Evolutionary conservation across 2,113 vertebrate genomes (phyloP).

Genomic region (Muntiacus muntjak): DNA sequence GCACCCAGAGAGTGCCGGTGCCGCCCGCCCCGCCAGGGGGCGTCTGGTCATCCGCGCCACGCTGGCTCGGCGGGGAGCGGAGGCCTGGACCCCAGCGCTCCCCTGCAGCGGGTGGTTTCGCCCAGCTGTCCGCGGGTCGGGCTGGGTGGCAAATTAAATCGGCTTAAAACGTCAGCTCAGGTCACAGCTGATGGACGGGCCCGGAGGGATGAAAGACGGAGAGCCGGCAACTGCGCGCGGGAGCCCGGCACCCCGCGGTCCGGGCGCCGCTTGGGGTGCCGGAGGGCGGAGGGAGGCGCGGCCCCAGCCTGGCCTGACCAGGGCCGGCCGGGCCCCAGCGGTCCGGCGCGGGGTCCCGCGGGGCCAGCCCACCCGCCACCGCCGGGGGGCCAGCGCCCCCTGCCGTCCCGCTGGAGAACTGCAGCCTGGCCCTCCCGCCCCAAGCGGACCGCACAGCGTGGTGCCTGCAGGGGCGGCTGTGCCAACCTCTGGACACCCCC

Average conservation of each 20-base stretch:
- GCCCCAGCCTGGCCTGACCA: not conserved
- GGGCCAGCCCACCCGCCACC: not conserved
- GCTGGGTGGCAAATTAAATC: constrained; percentile 1
- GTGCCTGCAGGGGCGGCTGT: no score
- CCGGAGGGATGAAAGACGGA: not conserved
- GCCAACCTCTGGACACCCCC: not conserved
- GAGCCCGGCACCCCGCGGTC: not conserved
- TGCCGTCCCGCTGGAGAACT: not conserved
- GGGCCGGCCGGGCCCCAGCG: no score
- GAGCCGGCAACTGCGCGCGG: not conserved
- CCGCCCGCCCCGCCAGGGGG: not conserved
- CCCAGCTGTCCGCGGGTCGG: not conserved
- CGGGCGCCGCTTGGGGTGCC: rapidly evolving
- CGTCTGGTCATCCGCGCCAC: not conserved
- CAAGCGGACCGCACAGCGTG: rapidly evolving
- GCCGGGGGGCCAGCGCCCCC: not conserved
- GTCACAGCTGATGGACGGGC: not conserved
- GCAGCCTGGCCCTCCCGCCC: not conserved
- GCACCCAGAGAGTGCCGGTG: not conserved
- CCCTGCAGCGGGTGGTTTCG: not conserved
- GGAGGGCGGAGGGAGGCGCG: not conserved
- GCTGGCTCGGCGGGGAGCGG: not conserved
- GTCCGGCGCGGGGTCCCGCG: not conserved
- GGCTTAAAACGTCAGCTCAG: not conserved
- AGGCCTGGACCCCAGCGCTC: not conserved